A percentile compares a stretch with the other conserved stretches of the same genome.
Evolutionary conservation across 2,888 invertebrate genomes (phyloP).

Genomic region (Ochropleura plecta): DNA sequence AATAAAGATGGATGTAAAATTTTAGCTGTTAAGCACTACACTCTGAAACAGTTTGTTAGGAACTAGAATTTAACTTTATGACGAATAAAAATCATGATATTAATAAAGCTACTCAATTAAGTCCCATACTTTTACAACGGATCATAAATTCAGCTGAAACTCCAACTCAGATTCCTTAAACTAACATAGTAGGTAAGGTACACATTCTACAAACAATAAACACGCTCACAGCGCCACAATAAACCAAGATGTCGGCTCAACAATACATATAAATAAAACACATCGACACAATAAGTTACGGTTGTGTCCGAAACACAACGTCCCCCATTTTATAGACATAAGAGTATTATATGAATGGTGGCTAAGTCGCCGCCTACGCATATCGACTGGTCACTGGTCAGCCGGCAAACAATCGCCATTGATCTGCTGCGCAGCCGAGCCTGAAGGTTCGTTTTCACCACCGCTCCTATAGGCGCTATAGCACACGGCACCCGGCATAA

Average conservation of each 20-base stretch:
- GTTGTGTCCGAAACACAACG: slow-evolving; percentile 51
- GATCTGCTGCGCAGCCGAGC: slow-evolving; percentile 84
- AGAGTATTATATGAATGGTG: slow-evolving; percentile 60
- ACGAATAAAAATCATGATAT: slow-evolving; percentile 19
- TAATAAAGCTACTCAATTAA: slow-evolving; percentile 4
- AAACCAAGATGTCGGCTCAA: slow-evolving; percentile 29
- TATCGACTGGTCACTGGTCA: slow-evolving; percentile 71
- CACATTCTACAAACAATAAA: slow-evolving; percentile 11
- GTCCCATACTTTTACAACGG: neutral
- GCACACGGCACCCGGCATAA: slow-evolving; percentile 75
- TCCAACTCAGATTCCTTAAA: neutral
- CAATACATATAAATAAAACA: slow-evolving; percentile 41
- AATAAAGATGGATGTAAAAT: slow-evolving; percentile 33
- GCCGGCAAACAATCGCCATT: slow-evolving; percentile 85
- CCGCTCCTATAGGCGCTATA: slow-evolving; percentile 68
- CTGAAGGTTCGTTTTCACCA: slow-evolving; percentile 89
- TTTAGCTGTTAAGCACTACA: slow-evolving; percentile 29
- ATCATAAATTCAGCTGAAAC: neutral
- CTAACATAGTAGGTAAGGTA: neutral
- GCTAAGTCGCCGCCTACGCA: slow-evolving; percentile 66
- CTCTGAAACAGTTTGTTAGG: slow-evolving; percentile 17
- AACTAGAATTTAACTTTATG: slow-evolving; percentile 28
- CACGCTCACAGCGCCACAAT: neutral
- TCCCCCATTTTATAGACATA: slow-evolving; percentile 55
- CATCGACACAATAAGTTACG: slow-evolving; percentile 48